A percentile compares a stretch with the other conserved stretches of the same genome.
These are phyloP conservation scores for Chrysolina oricalcia DNA, from an alignment of 2,888 invertebrate genomes.

Conservation along the genomic window DNA sequence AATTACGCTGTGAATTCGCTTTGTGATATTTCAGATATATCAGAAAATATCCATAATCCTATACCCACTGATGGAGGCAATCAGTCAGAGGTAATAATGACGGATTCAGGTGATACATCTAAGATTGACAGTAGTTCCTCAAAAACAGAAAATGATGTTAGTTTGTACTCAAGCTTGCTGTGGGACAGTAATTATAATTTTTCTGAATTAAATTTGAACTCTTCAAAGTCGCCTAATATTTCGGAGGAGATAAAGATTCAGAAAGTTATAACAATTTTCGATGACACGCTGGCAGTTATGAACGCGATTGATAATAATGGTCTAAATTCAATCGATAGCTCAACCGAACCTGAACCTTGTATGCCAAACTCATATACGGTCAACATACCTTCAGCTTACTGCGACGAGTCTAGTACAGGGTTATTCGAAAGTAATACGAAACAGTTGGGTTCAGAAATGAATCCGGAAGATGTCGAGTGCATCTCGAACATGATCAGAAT, in stretches of 20 bases:
- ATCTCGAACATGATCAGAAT: no score
- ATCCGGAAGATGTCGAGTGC: no score
- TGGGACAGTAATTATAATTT: not conserved
- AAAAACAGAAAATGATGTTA: not conserved
- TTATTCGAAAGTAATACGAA: no score
- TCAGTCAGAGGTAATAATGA: not conserved
- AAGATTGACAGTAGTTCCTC: not conserved
- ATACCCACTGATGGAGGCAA: not conserved
- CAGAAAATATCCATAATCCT: not conserved
- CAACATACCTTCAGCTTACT: no score
- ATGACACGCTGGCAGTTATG: no score
- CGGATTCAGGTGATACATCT: not conserved
- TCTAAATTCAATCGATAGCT: no score
- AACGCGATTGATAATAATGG: no score
- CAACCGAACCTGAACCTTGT: no score
- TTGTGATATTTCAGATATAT: no score
- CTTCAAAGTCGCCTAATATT: not conserved
- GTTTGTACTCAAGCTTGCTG: slow-evolving; percentile 1
- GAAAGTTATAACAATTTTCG: not conserved
- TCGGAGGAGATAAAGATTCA: not conserved
- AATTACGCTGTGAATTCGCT: not conserved
- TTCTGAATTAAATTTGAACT: not conserved
- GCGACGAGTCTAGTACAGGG: no score
- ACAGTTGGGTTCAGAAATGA: no score
- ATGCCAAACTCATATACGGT: no score